Evolutionary conservation across 2,888 invertebrate genomes (phyloP).

Genomic region (Phortica okadai): DNA sequence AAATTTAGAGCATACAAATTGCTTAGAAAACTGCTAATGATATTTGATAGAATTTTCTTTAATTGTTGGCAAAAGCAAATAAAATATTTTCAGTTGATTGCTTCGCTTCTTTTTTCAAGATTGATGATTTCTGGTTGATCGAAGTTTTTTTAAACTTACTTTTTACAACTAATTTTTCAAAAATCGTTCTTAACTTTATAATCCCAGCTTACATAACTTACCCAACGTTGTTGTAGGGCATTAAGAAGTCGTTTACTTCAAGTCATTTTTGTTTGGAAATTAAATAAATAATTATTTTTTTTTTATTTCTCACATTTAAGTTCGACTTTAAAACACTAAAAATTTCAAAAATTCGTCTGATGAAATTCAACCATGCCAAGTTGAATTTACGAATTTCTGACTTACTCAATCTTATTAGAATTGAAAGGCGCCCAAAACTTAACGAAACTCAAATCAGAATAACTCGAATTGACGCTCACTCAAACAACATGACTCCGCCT

Average conservation of each 20-base stretch:
- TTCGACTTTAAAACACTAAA: neutral
- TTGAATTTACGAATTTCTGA: neutral
- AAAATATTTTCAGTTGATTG: neutral
- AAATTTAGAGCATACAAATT: slow-evolving; percentile 47
- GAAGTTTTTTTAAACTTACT: no score
- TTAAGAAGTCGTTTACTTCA: no score
- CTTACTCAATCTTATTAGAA: slow-evolving; percentile 10
- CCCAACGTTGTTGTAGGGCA: no score
- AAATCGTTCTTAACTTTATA: neutral
- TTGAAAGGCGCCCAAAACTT: slow-evolving; percentile 24
- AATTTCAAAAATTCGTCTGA: neutral
- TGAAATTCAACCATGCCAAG: neutral
- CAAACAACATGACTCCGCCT: slow-evolving; percentile 34
- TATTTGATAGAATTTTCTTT: slow-evolving; percentile 16
- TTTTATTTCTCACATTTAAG: neutral
- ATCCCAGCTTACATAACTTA: no score
- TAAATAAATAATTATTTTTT: no score
- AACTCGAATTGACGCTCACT: slow-evolving; percentile 32
- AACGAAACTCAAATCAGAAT: slow-evolving; percentile 52
- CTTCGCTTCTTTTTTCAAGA: neutral
- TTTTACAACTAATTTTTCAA: neutral
- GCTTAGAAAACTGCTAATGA: slow-evolving; percentile 53
- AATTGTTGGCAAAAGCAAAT: neutral
- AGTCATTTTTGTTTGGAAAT: no score
- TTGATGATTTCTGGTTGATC: no score